Evolutionary conservation across 2,888 invertebrate genomes (phyloP).

Genomic region (Thalpophila matura): DNA sequence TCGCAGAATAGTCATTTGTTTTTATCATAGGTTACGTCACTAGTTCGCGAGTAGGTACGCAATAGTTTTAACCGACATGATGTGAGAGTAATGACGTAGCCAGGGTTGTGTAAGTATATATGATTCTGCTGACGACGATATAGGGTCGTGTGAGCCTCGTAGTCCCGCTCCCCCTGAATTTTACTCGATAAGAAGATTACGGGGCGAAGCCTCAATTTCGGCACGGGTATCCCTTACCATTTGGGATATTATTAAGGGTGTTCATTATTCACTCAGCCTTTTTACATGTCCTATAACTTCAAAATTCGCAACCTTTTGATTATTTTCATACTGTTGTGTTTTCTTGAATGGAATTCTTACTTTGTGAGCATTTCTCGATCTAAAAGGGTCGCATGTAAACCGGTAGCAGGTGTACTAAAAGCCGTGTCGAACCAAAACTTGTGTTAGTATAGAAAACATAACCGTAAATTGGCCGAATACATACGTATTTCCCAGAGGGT

Average conservation of each 20-base stretch:
- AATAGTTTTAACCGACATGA: constrained; percentile 15
- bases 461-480: constrained; percentile 26
- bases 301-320: constrained; percentile 28
- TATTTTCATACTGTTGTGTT: constrained; percentile 20
- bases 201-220: constrained; percentile 43
- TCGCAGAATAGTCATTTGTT: neutral
- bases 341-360: neutral
- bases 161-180: constrained; percentile 34
- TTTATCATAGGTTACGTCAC: neutral
- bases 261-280: constrained; percentile 55
- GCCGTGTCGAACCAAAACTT: constrained; percentile 14
- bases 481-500: constrained; percentile 32
- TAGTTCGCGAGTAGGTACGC: neutral
- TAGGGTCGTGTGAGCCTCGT: constrained; percentile 40
- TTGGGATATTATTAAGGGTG: constrained; percentile 42
- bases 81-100: constrained; percentile 12
- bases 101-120: constrained; percentile 1
- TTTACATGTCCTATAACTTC: constrained; percentile 26
- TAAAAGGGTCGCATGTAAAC: neutral
- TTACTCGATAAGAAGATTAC: constrained; percentile 64
- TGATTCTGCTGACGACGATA: constrained; percentile 58
- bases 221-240: constrained; percentile 23
- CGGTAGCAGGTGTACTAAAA: constrained; percentile 6
- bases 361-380: neutral
- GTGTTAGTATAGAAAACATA: constrained; percentile 28